These are phyloP conservation scores for Dyspetes luteomarginatus DNA, from an alignment of 2,888 invertebrate genomes.

Conservation along the genomic window DNA sequence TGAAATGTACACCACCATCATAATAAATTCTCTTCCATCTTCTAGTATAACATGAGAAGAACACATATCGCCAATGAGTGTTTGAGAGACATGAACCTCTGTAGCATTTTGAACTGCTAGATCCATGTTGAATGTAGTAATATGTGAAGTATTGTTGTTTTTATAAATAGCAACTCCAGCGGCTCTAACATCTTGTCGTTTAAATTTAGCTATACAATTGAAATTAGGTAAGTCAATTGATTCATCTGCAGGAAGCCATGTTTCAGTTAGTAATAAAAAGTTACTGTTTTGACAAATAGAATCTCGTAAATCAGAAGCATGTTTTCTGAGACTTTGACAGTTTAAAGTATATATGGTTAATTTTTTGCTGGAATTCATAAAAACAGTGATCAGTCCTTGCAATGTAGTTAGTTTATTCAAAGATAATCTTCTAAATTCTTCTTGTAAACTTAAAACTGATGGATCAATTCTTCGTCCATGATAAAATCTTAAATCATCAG, in stretches of 20 bases:
- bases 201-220: conserved; percentile 4
- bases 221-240: conserved; percentile 16
- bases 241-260: conserved; percentile 8
- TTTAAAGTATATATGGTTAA: conserved; percentile 31
- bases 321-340: conserved; percentile 37
- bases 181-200: conserved; percentile 1
- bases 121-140: background rate
- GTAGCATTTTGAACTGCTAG: background rate
- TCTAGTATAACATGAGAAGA: background rate
- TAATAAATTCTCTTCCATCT: background rate
- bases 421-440: conserved; percentile 40
- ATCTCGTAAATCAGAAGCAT: conserved; percentile 1
- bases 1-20: background rate
- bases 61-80: background rate
- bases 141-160: no score
- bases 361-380: conserved; percentile 9
- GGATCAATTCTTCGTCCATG: conserved; percentile 39
- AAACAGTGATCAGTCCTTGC: conserved; percentile 2
- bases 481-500: conserved; percentile 33
- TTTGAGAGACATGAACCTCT: background rate
- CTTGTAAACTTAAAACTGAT: conserved; percentile 4
- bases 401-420: conserved; percentile 1
- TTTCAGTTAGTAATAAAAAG: conserved; percentile 15
- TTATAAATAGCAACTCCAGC: conserved; percentile 45
- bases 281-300: background rate